Percentiles rank a stretch among this genome's conserved stretches.
These are phyloP conservation scores for Helarctos malayanus DNA, from an alignment of 2,797 vertebrate species.

Conservation along the genomic window DNA sequence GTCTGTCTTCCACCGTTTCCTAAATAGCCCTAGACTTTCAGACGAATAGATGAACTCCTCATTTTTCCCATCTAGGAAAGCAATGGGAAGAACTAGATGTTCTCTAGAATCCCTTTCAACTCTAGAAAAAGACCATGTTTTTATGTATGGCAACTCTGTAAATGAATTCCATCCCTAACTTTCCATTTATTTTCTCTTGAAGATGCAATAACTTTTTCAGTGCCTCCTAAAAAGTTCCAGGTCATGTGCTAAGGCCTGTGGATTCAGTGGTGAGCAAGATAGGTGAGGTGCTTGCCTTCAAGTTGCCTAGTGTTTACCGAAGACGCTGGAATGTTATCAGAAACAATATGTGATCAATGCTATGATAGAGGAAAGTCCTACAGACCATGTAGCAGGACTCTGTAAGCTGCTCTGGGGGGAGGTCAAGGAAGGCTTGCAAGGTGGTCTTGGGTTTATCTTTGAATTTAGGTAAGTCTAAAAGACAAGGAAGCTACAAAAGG, in stretches of 20 bases:
- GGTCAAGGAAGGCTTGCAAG: not conserved
- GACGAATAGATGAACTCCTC: not conserved
- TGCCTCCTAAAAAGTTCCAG: not conserved
- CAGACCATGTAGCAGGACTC: not conserved
- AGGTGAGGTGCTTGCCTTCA: not conserved
- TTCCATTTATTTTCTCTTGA: not conserved
- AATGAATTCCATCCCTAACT: not conserved
- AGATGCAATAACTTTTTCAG: not conserved
- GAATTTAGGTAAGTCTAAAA: not conserved
- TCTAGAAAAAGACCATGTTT: not conserved
- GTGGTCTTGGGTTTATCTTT: not conserved
- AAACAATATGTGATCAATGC: not conserved
- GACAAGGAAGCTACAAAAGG: not conserved
- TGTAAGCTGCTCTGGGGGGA: not conserved
- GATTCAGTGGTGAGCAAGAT: not conserved
- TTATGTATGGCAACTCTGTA: not conserved
- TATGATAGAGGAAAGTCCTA: not conserved
- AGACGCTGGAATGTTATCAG: not conserved
- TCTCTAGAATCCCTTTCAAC: not conserved
- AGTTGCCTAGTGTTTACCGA: not conserved
- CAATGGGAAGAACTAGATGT: not conserved
- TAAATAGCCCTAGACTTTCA: not conserved
- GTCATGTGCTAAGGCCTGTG: not conserved
- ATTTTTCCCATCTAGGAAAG: constrained; percentile 56
- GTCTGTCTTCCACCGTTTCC: not conserved